Percentiles rank a stretch among this genome's conserved stretches.
Conservation (phyloP, 2,888 invertebrate species). For the Dusona sp. region DNA sequence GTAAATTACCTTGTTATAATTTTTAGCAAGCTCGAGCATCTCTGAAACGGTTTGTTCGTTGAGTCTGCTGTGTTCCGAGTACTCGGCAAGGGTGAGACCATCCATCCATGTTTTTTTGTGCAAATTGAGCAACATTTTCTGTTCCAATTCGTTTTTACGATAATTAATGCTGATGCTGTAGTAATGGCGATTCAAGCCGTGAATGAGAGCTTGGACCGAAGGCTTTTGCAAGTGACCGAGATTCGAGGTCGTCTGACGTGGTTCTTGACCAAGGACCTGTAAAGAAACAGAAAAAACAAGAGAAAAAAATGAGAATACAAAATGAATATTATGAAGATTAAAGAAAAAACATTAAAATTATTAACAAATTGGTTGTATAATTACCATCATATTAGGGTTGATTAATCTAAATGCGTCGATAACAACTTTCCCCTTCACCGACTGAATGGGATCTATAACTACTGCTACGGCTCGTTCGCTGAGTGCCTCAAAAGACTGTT, state of each 20-base stretch:
- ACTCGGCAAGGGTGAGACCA: slow-evolving; percentile 95
- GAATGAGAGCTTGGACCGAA: slow-evolving; percentile 99
- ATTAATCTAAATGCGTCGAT: slow-evolving; percentile 99
- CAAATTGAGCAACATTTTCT: slow-evolving; percentile 99
- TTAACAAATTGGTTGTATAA: slow-evolving; percentile 18
- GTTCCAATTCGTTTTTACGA: slow-evolving; percentile 99
- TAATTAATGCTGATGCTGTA: slow-evolving; percentile 99
- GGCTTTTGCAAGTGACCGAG: slow-evolving; percentile 99
- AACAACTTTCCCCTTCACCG: slow-evolving; percentile 99
- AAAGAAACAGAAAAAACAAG: slow-evolving; percentile 12
- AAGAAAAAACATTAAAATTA: not conserved
- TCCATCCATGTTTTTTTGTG: slow-evolving; percentile 99
- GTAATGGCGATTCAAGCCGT: slow-evolving; percentile 99
- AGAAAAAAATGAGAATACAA: not conserved
- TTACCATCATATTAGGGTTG: slow-evolving; percentile 99
- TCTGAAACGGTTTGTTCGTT: slow-evolving; percentile 98
- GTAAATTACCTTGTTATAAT: slow-evolving; percentile 93
- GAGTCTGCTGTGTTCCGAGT: slow-evolving; percentile 95
- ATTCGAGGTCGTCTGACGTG: slow-evolving; percentile 99
- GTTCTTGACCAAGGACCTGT: slow-evolving; percentile 95
- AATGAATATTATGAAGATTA: not conserved
- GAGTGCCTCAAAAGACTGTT: slow-evolving; percentile 99
- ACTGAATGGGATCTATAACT: slow-evolving; percentile 99
- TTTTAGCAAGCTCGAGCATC: slow-evolving; percentile 98
- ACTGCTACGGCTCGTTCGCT: slow-evolving; percentile 99